Evolutionary conservation across 2,888 invertebrate species (phyloP), one percentile per base, ranked within the genome.

Genomic region (Mythimna vitellina): DNA sequence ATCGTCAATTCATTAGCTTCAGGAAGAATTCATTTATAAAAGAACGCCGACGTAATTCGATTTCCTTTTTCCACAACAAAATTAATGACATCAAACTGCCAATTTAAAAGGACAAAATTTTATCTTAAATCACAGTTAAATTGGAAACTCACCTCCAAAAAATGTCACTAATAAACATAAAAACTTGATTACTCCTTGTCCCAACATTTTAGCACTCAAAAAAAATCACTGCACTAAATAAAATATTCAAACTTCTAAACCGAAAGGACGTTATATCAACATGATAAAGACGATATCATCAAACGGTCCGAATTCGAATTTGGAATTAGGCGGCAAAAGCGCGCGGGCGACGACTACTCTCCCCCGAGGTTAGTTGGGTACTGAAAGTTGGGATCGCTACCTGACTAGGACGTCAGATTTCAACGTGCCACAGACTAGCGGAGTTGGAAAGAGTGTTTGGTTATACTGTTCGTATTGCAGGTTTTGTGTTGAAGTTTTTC

Each of bases 101-200:
- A 71, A 69, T 76, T 54, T 66, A 71, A 70, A 66, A 53, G 51
- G 60, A 51, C 56, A 66, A 67, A 12, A 35, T 64, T 65, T 64
- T 70, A 62, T 72, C 61, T 66, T 61, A 82, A 73, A 77, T 70
- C 57, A 62, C 38, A 62, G 46, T 69, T 6, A 67, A 69, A 78
- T 73, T 70, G 60, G 67, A 42, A 53, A 91, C 95, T 93, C 87
- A 95, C 95, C 94, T 86, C 93, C 92, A 70, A 94, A 92, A 76
- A 93, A 84, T 86, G 92, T 90, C 83, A 94, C 80, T 77, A 94
- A 88, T 67, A 93, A 84, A 76, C 89, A 87, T 67, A 86, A 85
- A 83, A 92, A 88, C 85, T 84, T 83, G 65, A 87, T 76, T 70
- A 91, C 86, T 89, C 90, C 89, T 82, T 88, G 87, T 67, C 88